Percentiles rank a stretch among this genome's conserved stretches.
These are phyloP conservation scores for Antedon mediterranea DNA, from an alignment of 53 echinoderm and acorn worm species.

Conservation along the genomic window DNA sequence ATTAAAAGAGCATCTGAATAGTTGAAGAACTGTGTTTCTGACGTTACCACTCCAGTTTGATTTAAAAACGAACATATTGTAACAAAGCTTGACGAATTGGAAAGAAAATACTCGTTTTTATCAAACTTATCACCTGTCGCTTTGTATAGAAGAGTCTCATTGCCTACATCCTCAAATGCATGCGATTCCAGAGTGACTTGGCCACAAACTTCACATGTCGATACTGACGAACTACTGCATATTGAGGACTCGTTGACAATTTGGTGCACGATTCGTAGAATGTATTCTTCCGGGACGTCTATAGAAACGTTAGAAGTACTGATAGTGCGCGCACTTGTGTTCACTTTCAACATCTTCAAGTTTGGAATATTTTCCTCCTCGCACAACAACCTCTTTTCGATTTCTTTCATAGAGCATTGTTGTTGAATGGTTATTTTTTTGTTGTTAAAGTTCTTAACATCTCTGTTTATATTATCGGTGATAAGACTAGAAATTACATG, in stretches of 20 bases:
- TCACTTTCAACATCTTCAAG: not conserved
- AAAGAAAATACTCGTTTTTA: not conserved
- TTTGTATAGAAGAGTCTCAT: not conserved
- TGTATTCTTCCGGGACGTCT: not conserved
- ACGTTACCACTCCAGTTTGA: not conserved
- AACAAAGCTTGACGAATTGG: not conserved
- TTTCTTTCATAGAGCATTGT: not conserved
- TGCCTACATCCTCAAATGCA: not conserved
- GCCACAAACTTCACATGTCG: not conserved
- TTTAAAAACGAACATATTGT: not conserved
- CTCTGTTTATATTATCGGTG: not conserved
- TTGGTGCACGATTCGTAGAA: not conserved
- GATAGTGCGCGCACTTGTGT: not conserved
- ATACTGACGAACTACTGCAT: not conserved
- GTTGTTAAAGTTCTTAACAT: not conserved
- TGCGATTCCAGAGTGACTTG: not conserved
- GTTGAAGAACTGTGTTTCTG: not conserved
- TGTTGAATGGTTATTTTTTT: not conserved
- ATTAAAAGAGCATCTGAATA: not conserved
- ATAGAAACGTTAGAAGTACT: not conserved
- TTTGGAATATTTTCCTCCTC: not conserved
- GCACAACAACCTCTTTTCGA: not conserved
- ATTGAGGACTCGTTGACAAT: not conserved
- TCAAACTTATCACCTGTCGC: not conserved
- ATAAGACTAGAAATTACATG: not conserved